These are phyloP conservation scores for Craseonycteris thonglongyai DNA, from an alignment of 2,113 vertebrate genomes.

Conservation along the genomic window DNA sequence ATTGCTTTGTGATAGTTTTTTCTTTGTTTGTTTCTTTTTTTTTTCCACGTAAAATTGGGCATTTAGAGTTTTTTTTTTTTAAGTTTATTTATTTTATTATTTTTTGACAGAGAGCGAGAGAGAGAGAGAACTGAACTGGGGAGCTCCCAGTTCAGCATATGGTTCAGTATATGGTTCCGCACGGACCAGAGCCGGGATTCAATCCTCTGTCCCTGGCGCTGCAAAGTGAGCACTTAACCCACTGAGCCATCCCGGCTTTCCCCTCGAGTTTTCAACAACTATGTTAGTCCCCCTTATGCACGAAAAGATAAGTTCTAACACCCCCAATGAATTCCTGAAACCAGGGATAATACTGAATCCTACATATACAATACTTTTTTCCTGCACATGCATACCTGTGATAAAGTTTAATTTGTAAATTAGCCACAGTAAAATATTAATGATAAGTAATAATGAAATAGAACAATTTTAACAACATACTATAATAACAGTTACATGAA, in stretches of 20 bases:
- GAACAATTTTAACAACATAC: not conserved
- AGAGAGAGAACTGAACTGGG: no score
- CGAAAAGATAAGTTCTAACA: not conserved
- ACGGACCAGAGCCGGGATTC: no score
- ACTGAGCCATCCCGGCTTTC: no score
- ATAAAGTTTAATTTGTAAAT: not conserved
- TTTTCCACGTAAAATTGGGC: constrained; percentile 32
- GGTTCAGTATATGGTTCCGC: no score
- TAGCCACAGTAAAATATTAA: not conserved
- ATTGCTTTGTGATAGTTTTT: not conserved
- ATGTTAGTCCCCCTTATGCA: not conserved
- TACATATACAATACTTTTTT: not conserved
- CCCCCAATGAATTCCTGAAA: not conserved
- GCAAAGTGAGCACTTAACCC: no score
- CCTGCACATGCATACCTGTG: not conserved
- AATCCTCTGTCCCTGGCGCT: no score
- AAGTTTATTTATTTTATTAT: no score
- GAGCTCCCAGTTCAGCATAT: no score
- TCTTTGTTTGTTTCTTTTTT: not conserved
- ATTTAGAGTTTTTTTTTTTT: constrained; percentile 31
- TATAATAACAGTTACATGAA: not conserved
- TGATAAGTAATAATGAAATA: not conserved
- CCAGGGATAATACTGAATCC: not conserved
- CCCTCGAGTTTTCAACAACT: no score
- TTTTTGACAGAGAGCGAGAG: no score